Conservation (phyloP, 2,113 vertebrate species). For the Todiramphus saurophagus region DNA sequence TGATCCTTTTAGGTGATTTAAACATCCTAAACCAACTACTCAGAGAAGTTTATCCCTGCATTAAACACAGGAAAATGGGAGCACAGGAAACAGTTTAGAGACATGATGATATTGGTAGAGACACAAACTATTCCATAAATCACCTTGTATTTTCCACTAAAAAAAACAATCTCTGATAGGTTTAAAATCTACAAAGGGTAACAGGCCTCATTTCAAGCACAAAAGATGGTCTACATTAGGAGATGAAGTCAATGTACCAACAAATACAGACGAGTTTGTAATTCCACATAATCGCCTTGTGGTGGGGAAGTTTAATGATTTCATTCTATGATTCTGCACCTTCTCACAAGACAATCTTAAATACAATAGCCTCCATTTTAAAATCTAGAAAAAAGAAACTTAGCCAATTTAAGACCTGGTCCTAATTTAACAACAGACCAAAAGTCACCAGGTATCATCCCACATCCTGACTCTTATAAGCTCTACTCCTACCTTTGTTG, state of each 20-base stretch:
- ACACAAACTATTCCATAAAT: background rate
- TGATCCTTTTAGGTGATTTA: background rate
- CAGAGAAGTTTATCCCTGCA: background rate
- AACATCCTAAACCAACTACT: background rate
- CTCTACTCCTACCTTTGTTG: background rate
- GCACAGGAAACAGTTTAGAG: background rate
- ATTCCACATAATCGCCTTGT: background rate
- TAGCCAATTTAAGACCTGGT: background rate
- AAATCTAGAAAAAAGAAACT: background rate
- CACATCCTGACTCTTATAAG: background rate
- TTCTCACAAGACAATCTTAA: background rate
- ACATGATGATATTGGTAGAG: background rate
- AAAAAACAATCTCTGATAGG: background rate
- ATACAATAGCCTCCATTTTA: background rate
- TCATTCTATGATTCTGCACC: background rate
- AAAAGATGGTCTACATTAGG: background rate
- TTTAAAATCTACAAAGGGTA: background rate
- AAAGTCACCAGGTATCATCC: background rate
- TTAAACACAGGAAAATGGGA: background rate
- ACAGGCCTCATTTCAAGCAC: background rate
- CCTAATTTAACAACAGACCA: fast-evolving
- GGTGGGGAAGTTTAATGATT: background rate
- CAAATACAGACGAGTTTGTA: background rate
- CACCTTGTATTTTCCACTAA: background rate
- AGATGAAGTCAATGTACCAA: background rate